A percentile compares a stretch with the other conserved stretches of the same genome.
These are phyloP conservation scores for Vicugna pacos DNA, from an alignment of 2,113 vertebrate genomes.

Conservation along the genomic window DNA sequence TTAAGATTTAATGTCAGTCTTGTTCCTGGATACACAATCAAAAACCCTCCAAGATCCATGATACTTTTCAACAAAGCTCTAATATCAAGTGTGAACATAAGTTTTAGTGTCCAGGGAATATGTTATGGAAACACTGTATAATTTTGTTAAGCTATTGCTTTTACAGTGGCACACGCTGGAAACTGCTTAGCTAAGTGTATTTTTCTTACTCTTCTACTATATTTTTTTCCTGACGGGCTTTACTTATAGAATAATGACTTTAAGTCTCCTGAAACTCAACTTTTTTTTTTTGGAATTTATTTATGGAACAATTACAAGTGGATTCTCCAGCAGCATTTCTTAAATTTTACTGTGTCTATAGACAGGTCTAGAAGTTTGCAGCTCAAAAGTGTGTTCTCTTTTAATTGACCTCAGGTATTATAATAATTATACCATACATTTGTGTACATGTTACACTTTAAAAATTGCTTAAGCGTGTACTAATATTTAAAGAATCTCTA, in stretches of 20 bases:
- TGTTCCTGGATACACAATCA: constrained; percentile 23
- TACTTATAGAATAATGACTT: constrained; percentile 79
- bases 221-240: constrained; percentile 58
- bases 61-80: constrained; percentile 25
- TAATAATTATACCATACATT: not conserved
- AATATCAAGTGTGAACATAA: not conserved
- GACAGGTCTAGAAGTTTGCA: constrained; percentile 76
- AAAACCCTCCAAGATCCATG: not conserved
- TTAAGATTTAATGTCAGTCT: not conserved
- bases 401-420: not conserved
- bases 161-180: constrained; percentile 71
- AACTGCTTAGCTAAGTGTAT: constrained; percentile 29
- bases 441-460: not conserved
- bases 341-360: constrained; percentile 67
- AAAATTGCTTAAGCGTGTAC: not conserved
- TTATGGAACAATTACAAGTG: constrained; percentile 77
- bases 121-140: constrained; percentile 61
- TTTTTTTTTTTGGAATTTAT: constrained; percentile 13
- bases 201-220: constrained; percentile 55
- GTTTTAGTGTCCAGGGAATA: constrained; percentile 40
- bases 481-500: not conserved
- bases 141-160: constrained; percentile 73
- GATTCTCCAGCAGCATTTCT: constrained; percentile 78
- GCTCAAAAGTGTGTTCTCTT: constrained; percentile 30
- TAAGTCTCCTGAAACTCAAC: constrained; percentile 72